A percentile compares a stretch with the other conserved stretches of the same genome.
phyloP scores from a whole-genome alignment of 1,140 invertebrate species.

The Drosophila rhopaloa region DNA sequence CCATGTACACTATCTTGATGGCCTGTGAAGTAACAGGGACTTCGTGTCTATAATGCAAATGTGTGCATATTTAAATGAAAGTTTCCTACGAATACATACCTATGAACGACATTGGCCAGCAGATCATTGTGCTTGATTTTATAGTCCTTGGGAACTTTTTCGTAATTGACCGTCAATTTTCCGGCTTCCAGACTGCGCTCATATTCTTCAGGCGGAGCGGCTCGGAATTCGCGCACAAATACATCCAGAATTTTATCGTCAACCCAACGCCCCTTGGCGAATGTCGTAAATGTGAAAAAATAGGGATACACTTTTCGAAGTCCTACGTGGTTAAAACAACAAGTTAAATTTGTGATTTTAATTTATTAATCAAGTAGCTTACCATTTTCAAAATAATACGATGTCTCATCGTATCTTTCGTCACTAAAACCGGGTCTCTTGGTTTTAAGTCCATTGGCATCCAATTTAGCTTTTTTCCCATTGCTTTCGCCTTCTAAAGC shows the following conservation, averaged over 20 bases:
- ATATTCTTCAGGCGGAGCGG: slow-evolving; percentile 96
- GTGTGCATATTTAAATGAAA: slow-evolving; percentile 25
- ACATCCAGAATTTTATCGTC: slow-evolving; percentile 97
- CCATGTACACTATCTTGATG: slow-evolving; percentile 98
- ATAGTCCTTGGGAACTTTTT: slow-evolving; percentile 96
- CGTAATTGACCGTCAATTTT: slow-evolving; percentile 97
- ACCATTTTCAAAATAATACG: slow-evolving; percentile 99
- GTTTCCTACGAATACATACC: slow-evolving; percentile 86
- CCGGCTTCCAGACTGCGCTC: slow-evolving; percentile 95
- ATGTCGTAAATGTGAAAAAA: slow-evolving; percentile 98
- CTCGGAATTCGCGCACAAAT: slow-evolving; percentile 96
- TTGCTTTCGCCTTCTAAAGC: background rate
- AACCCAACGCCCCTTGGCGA: slow-evolving; percentile 98
- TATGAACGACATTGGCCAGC: slow-evolving; percentile 97
- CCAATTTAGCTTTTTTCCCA: slow-evolving; percentile 91
- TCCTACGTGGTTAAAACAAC: slow-evolving; percentile 86
- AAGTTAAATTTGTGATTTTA: background rate
- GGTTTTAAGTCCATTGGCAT: slow-evolving; percentile 95
- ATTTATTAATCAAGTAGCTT: slow-evolving; percentile 53
- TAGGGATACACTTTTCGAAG: slow-evolving; percentile 99
- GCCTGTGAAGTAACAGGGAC: slow-evolving; percentile 97
- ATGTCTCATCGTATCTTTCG: slow-evolving; percentile 96
- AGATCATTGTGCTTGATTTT: slow-evolving; percentile 97
- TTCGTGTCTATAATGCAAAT: slow-evolving; percentile 92
- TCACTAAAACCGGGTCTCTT: slow-evolving; percentile 96